These are phyloP conservation scores for Amphibalanus amphitrite DNA, from an alignment of 1,140 invertebrate species.

Conservation along the genomic window DNA sequence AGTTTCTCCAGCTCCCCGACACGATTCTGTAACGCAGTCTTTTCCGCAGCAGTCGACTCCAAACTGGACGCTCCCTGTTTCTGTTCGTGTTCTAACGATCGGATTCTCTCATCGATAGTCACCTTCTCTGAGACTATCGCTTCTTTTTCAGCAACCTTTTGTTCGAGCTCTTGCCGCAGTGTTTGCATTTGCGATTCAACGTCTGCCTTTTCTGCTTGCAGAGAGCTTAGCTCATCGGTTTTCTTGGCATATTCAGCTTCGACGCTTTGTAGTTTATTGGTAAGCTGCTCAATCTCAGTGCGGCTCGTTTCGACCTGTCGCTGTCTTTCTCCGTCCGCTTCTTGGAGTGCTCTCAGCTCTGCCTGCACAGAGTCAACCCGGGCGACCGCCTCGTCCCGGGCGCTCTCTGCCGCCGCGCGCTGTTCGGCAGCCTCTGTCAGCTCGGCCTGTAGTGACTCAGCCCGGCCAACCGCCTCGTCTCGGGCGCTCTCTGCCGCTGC, in stretches of 20 bases:
- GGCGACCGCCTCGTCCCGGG: no score
- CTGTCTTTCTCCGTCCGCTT: background rate
- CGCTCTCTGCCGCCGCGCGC: background rate
- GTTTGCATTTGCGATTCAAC: background rate
- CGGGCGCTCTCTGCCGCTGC: background rate
- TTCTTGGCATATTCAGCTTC: background rate
- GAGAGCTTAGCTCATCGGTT: background rate
- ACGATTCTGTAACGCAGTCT: background rate
- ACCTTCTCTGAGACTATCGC: background rate
- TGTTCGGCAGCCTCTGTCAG: background rate
- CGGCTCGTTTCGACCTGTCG: background rate
- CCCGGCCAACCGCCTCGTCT: background rate
- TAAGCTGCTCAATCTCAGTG: background rate
- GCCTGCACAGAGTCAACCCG: no score
- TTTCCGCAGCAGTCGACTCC: background rate
- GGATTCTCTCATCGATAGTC: background rate
- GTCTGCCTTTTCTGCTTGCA: background rate
- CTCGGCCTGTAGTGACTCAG: background rate
- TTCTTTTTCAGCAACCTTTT: background rate
- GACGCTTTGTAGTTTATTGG: background rate
- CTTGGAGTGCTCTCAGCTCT: background rate
- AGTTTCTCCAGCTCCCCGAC: background rate
- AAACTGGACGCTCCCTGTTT: background rate
- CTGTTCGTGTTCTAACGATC: background rate
- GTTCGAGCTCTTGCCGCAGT: background rate